A percentile compares a stretch with the other conserved stretches of the same genome.
phyloP scores from a whole-genome alignment of 64 coral and sea anemone genomes.

The Pachyseris speciosa region DNA sequence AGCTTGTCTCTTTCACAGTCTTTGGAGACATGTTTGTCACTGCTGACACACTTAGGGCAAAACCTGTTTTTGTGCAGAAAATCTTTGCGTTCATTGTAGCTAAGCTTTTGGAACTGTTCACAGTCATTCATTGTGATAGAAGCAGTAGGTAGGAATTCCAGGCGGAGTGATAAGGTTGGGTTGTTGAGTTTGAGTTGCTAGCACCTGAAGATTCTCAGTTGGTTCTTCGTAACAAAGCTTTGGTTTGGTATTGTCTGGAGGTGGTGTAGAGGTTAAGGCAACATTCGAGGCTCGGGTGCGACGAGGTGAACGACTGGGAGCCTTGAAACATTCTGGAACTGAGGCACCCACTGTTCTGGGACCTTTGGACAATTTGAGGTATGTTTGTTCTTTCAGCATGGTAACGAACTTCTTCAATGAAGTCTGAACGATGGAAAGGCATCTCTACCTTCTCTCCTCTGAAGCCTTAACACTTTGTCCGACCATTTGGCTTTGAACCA shows the following conservation, averaged over 20 bases:
- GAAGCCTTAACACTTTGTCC: constrained; percentile 59
- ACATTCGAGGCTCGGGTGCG: background rate
- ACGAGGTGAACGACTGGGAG: background rate
- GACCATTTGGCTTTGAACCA: constrained; percentile 76
- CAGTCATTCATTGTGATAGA: constrained; percentile 79
- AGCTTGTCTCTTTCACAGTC: constrained; percentile 40
- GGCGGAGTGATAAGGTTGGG: background rate
- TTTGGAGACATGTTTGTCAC: constrained; percentile 49
- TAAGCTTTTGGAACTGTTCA: constrained; percentile 45
- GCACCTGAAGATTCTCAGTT: background rate
- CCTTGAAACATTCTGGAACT: background rate
- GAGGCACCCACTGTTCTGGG: background rate
- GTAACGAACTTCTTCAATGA: constrained; percentile 47
- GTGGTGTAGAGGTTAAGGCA: constrained; percentile 7
- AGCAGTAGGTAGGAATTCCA: constrained; percentile 14
- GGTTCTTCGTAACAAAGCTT: constrained; percentile 12
- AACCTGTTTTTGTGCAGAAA: constrained; percentile 51
- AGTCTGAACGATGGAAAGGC: constrained; percentile 57
- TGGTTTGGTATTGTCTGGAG: background rate
- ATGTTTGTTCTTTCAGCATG: constrained; percentile 71
- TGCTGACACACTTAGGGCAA: constrained; percentile 61
- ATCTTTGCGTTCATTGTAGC: constrained; percentile 53
- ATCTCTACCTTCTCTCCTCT: constrained; percentile 42
- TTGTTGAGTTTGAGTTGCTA: constrained; percentile 23
- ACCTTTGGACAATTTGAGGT: constrained; percentile 5